These are phyloP conservation scores for Grammatotria lemairii DNA, from an alignment of 2,113 vertebrate species.

Conservation along the genomic window DNA sequence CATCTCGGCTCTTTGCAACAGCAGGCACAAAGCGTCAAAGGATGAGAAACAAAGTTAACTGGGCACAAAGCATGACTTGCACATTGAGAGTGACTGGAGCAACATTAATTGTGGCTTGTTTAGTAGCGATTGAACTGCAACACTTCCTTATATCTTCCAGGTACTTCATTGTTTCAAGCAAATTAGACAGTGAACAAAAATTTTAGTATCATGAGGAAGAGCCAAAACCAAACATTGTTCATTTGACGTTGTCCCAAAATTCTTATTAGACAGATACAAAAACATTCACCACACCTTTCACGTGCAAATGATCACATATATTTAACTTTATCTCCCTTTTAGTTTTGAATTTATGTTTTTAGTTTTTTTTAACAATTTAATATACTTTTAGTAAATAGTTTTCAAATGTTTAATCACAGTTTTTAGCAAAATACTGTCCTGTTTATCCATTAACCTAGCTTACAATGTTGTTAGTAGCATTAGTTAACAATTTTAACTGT, in stretches of 20 bases:
- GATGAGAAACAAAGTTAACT: conserved; percentile 33
- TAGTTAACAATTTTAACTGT: neutral
- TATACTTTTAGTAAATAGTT: neutral
- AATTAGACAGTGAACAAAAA: neutral
- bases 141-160: neutral
- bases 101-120: neutral
- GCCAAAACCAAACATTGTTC: neutral
- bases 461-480: neutral
- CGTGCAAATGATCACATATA: neutral
- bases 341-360: neutral
- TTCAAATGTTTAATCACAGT: neutral
- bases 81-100: neutral
- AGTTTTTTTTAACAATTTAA: neutral
- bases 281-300: neutral
- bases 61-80: conserved; percentile 50
- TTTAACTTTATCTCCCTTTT: neutral
- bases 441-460: neutral
- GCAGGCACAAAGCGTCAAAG: conserved; percentile 43
- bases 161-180: neutral
- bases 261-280: neutral
- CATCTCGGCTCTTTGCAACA: conserved; percentile 19
- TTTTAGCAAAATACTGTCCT: neutral
- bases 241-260: neutral
- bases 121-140: neutral
- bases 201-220: neutral